Percentiles rank a stretch among this genome's conserved stretches.
These are phyloP conservation scores for Athalia cordata DNA, from an alignment of 2,888 invertebrate species.

Conservation along the genomic window DNA sequence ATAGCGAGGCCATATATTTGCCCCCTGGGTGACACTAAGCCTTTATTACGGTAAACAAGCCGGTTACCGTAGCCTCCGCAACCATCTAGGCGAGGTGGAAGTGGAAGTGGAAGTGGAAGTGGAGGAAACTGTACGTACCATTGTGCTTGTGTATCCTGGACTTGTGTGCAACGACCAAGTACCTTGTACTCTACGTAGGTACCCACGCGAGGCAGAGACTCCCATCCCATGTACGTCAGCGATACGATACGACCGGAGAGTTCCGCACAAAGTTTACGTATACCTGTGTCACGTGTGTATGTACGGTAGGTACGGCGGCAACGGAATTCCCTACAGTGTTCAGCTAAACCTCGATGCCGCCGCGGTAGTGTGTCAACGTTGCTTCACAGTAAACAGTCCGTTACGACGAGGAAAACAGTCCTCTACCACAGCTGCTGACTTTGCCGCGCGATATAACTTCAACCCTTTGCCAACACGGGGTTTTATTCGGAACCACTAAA, in stretches of 20 bases:
- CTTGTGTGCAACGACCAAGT: slow-evolving; percentile 5
- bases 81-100: slow-evolving; percentile 17
- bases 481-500: no score
- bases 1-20: slow-evolving; percentile 43
- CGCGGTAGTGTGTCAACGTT: slow-evolving; percentile 19
- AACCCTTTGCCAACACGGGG: not conserved
- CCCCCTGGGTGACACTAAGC: slow-evolving; percentile 45
- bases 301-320: no score
- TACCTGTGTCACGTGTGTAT: no score
- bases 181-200: no score
- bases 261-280: no score
- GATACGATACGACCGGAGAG: no score
- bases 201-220: no score
- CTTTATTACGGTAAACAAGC: slow-evolving; percentile 47
- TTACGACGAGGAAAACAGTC: not conserved
- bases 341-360: not conserved
- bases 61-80: slow-evolving; percentile 32
- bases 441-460: not conserved
- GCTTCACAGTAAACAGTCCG: not conserved
- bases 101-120: not conserved
- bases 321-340: not conserved
- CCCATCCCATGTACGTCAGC: no score
- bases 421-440: not conserved
- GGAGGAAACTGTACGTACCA: not conserved
- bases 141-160: not conserved